Base-by-base conservation (phyloP, 2,797 vertebrate species). In the Gallirallus australis region DNA sequence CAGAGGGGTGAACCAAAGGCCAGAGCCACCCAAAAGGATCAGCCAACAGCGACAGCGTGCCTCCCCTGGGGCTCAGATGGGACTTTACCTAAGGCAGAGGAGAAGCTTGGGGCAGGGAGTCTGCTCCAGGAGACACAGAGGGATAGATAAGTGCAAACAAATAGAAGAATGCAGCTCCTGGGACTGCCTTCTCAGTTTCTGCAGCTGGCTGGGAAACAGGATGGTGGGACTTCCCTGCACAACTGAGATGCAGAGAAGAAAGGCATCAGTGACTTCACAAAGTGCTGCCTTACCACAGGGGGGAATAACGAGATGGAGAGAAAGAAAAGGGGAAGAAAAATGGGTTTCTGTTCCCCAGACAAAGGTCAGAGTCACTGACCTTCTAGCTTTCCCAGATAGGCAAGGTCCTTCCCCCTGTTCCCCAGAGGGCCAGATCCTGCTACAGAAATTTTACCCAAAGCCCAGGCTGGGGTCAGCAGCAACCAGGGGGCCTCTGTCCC, bases 251-350 rank as follows among this genome's bases (percentile, higher is more conserved):
- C 7, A 76, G 11, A 75, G 40, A 15, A 42, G 57, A 82, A n/a
- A 69, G 65, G n/a, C 3, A 0, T 30, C 61, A 35, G 3, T 3
- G 5, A 66, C 19, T 56, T 80, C 42, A 42, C 15, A 15, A 68
- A 88, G 76, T 30, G 25, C 35, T 68, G 16, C n/a, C 39, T 72
- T 61, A 13, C 35, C 52, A n/a, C 42, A 63, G 84, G 52, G 59
- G 24, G 90, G 8, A 57, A 65, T 59, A 90, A 54, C 24, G 60
- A 80, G 35, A 50, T 21, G 16, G 24, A 72, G 3, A 6, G 23
- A 69, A 27, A 78, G 47, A 42, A 91, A 94, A 86, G 47, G 13
- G 57, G 69, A 94, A 90, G 31, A 24, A 88, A 78, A 81, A 78
- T 11, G 9, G 33, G 33, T 83, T 95, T 94, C 76, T 68, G 21